Base-by-base conservation (phyloP, 2,113 vertebrate species). In the Triplophysa dalaica region DNA sequence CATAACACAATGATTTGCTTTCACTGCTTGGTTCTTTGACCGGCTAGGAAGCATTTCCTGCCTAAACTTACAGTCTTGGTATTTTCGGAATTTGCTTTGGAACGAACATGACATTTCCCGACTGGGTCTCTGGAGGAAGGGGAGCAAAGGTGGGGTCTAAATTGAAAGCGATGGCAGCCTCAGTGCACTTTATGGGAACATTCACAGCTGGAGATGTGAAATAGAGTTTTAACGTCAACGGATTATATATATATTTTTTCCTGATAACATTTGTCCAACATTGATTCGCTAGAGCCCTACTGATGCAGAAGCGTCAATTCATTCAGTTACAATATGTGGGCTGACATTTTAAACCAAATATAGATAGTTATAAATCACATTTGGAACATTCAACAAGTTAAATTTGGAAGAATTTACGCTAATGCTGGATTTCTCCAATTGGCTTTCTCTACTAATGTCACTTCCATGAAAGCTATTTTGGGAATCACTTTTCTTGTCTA, bases 41-140 rank as follows among this genome's bases (percentile, higher is more conserved):
- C 75, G 84, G 80, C 85, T 83, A 70, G 81, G 61, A 68, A 82
- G 78, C 63, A 82, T 85, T 86, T 87, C 86, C 89, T 87, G 87
- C 88, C 86, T 85, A 84, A 87, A 81, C 86, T 86, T 91, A 81
- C 85, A 86, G 87, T 91, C 82, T 65, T 92, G 92, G 92, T 92
- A 94, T 94, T 92, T 91, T 86, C 89, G 91, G 93, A 94, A 94
- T 93, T 88, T 91, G 87, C 89, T 87, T 87, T 90, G 88, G 90
- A 91, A 92, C 91, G 91, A 93, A 93, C 89, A 91, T 88, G 84
- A 85, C 87, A 88, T 89, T 92, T 93, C 92, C 92, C 90, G 91
- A 86, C 88, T 70, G 69, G 45, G 86, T 85, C 88, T 87, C 85
- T 68, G 17, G 84, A 88, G 88, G 81, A 76, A 81, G 84, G 75